Evolutionary conservation across 2,888 invertebrate genomes (phyloP).

Genomic region (Pyrgus malvae): DNA sequence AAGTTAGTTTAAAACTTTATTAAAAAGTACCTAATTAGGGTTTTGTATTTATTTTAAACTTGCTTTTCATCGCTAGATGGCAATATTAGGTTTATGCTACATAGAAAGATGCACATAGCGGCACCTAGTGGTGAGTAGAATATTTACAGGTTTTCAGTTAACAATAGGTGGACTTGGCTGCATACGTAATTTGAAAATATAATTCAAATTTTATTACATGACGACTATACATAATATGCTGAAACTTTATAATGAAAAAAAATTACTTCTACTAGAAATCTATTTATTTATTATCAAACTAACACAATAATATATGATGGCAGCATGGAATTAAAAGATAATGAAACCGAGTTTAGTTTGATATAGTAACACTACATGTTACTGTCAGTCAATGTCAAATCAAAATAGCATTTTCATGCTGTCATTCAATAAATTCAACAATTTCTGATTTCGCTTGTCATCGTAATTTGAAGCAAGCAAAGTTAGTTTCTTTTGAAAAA

Average conservation of each 20-base stretch:
- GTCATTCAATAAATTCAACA: conserved; percentile 21
- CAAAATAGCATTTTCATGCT: conserved; percentile 24
- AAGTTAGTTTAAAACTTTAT: too few relatives aligned
- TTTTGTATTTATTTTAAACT: too few relatives aligned
- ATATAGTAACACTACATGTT: background rate
- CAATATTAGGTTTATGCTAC: too few relatives aligned
- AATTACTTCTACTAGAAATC: too few relatives aligned
- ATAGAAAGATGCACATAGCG: too few relatives aligned
- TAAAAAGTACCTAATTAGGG: too few relatives aligned
- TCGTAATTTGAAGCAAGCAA: conserved; percentile 38
- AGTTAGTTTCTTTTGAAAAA: conserved; percentile 28
- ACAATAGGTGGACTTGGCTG: background rate
- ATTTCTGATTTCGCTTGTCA: conserved; percentile 64
- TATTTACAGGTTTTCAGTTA: background rate
- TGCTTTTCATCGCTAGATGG: background rate
- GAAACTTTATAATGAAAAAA: too few relatives aligned
- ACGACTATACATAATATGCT: too few relatives aligned
- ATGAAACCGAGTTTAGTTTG: background rate
- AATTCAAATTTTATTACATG: too few relatives aligned
- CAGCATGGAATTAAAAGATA: background rate
- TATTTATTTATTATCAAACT: too few relatives aligned
- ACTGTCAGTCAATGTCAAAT: conserved; percentile 12
- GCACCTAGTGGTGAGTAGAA: conserved; percentile 39
- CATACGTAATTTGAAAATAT: too few relatives aligned
- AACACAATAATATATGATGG: too few relatives aligned